Conservation (phyloP, 2,888 invertebrate genomes). For the Mantis religiosa region DNA sequence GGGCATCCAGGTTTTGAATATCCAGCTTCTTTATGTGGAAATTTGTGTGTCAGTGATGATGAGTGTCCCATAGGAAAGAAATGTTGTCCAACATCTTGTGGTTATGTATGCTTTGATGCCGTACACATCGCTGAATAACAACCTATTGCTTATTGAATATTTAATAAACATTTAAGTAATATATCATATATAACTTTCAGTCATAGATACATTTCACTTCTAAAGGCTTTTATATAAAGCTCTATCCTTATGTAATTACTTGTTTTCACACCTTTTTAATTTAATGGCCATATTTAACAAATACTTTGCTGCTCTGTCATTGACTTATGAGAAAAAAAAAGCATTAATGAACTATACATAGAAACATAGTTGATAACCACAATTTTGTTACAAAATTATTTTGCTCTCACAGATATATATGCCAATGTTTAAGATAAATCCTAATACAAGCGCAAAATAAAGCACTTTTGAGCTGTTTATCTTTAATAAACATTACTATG, state of each 20-base stretch:
- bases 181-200: too few species aligned
- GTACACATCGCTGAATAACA: constrained; percentile 11
- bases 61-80: constrained; percentile 31
- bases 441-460: not conserved
- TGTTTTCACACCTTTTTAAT: too few species aligned
- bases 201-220: too few species aligned
- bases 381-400: too few species aligned
- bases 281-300: too few species aligned
- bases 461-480: not conserved
- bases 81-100: constrained; percentile 34
- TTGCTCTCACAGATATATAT: not conserved
- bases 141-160: not conserved
- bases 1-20: not conserved
- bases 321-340: too few species aligned
- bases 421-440: not conserved
- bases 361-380: too few species aligned
- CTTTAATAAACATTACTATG: not conserved
- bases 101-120: constrained; percentile 33
- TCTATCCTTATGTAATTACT: too few species aligned
- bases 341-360: too few species aligned
- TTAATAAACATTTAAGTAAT: not conserved
- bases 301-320: too few species aligned
- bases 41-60: constrained; percentile 31
- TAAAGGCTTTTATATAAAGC: too few species aligned
- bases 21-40: constrained; percentile 36